phyloP scores from a whole-genome alignment of 2,113 vertebrate genomes.

The Cercocebus atys region DNA sequence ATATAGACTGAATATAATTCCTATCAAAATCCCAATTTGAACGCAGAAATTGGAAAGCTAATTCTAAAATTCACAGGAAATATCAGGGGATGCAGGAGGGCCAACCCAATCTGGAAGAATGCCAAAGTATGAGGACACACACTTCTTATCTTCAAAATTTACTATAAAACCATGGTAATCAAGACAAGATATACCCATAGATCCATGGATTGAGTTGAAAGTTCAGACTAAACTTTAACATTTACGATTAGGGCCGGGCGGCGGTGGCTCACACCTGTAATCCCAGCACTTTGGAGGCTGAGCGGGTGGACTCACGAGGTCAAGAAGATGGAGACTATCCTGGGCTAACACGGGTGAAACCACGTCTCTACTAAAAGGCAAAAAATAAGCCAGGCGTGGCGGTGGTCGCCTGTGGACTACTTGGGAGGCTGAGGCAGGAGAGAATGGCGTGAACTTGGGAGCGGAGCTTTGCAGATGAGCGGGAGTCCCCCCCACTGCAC shows the following conservation, averaged over 20 bases:
- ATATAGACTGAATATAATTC: not conserved
- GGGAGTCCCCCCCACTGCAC: too few relatives aligned
- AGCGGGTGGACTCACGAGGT: too few relatives aligned
- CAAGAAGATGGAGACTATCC: too few relatives aligned
- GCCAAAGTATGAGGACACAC: not conserved
- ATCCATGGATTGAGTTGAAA: not conserved
- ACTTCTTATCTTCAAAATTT: not conserved
- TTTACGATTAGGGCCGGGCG: not conserved
- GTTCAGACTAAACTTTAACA: not conserved
- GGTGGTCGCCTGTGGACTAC: too few relatives aligned
- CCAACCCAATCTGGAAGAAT: not conserved
- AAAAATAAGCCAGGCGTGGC: too few relatives aligned
- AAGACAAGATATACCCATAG: not conserved
- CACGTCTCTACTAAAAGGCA: too few relatives aligned
- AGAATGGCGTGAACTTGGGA: too few relatives aligned
- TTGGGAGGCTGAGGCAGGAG: too few relatives aligned
- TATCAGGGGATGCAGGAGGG: not conserved
- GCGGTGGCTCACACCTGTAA: too few relatives aligned
- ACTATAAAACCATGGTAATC: not conserved
- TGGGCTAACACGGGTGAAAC: too few relatives aligned
- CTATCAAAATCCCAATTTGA: not conserved
- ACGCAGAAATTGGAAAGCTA: not conserved
- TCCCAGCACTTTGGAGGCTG: too few relatives aligned
- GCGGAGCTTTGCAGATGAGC: too few relatives aligned
- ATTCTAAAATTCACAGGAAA: not conserved